Evolutionary conservation across 2,888 invertebrate genomes (phyloP), one percentile per base, ranked within the genome.

Genomic region (Noctua janthe): DNA sequence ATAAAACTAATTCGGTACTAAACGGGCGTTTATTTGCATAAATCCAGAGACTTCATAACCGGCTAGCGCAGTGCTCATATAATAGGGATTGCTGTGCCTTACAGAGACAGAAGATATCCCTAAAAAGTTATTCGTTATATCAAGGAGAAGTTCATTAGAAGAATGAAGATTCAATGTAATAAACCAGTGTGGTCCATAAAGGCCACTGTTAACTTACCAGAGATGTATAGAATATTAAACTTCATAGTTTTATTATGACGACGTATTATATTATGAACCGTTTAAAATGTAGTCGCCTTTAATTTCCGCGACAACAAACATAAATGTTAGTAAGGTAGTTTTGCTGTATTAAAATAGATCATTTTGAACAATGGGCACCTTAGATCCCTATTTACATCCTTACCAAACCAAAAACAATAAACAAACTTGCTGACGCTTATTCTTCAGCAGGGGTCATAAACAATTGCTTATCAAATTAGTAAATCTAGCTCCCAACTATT

Each of bases 401-500:
- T 15, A 29, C 10, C 2, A 35, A 76, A 47, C 6, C n/a, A 47
- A 47, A 47, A 43, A 76, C 64, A 54, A 2, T 11, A 43, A 51
- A 49, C 35, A 35, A 81, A 64, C n/a, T 17, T 8, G 15, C 47
- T 23, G 11, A 56, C 54, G 8, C 20, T 43, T 6, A 35, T 56
- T 54, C 29, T 0, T 29, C 47, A 39, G 47, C 20, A 43, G 56
- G 7, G 23, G 23, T 51, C 56, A 79, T 88, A 76, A 87, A 81
- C 73, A 81, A 85, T 56, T 56, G 62, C 56, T 56, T 78, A 81
- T 85, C 76, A 78, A 76, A 76, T 76, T 59, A 78, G 74, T 69
- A 66, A 73, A 87, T 84, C 80, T 87, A 84, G 84, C 87, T 73
- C 47, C 54, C 69, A 23, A 80, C 56, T 74, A 87, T 78, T 90